A percentile compares a stretch with the other conserved stretches of the same genome.
Evolutionary conservation across 2,797 vertebrate genomes (phyloP).

Genomic region (Hippoglossus hippoglossus): DNA sequence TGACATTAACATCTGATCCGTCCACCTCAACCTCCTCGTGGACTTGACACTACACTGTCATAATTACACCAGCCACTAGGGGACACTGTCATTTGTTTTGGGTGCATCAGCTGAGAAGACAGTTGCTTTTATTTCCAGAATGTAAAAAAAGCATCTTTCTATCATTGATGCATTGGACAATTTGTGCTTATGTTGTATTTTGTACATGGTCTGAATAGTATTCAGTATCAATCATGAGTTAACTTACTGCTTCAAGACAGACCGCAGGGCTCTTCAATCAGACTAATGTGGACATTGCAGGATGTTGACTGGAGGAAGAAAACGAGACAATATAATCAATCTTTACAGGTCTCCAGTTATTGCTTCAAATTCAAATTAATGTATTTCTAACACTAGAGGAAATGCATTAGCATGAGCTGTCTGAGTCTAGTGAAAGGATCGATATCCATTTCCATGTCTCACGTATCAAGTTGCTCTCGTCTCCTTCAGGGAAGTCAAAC

Average conservation of each 20-base stretch:
- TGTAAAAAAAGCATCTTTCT: too few relatives aligned
- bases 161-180: neutral
- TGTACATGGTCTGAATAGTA: neutral
- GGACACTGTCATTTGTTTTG: too few relatives aligned
- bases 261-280: slow-evolving; percentile 5
- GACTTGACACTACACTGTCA: too few relatives aligned
- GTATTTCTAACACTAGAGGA: neutral
- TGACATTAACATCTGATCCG: too few relatives aligned
- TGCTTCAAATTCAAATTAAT: neutral
- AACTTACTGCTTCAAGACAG: neutral
- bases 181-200: too few relatives aligned
- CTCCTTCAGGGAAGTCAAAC: slow-evolving; percentile 4
- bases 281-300: slow-evolving; percentile 16
- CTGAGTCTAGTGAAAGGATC: slow-evolving; percentile 9
- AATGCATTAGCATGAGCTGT: neutral
- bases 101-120: too few relatives aligned
- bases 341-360: neutral
- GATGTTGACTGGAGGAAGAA: slow-evolving; percentile 7
- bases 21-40: too few relatives aligned
- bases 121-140: too few relatives aligned
- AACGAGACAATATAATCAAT: neutral
- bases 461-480: slow-evolving; percentile 5
- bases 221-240: neutral
- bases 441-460: neutral
- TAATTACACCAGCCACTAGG: too few relatives aligned